Conservation (phyloP, 2,113 vertebrate genomes). For the Oenanthe oenanthe region DNA sequence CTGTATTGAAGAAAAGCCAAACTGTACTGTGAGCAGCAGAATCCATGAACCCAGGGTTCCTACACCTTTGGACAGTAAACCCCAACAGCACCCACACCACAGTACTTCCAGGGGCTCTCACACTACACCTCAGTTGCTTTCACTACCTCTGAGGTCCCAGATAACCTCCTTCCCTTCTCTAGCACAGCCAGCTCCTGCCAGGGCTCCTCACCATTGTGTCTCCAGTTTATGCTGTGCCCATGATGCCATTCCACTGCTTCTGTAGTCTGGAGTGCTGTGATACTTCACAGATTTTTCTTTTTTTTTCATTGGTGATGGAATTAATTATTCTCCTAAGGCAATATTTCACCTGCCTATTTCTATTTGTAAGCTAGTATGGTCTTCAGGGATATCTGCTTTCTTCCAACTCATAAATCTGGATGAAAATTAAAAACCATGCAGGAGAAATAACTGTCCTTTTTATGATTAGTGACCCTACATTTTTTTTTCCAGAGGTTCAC, state of each 20-base stretch:
- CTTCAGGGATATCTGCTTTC: background rate
- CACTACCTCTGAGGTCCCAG: background rate
- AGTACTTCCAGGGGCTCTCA: background rate
- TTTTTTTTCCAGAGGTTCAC: background rate
- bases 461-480: background rate
- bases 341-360: conserved; percentile 23
- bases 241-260: background rate
- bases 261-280: background rate
- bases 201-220: background rate
- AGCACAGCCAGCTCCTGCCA: background rate
- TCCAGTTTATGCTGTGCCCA: background rate
- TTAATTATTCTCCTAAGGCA: conserved; percentile 15
- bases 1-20: background rate
- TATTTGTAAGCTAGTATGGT: background rate
- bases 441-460: conserved; percentile 5
- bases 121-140: rapidly evolving
- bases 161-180: background rate
- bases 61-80: background rate
- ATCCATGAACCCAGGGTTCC: background rate
- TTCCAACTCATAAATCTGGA: background rate
- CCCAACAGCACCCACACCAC: background rate
- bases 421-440: conserved; percentile 3
- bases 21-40: background rate
- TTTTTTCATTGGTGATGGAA: conserved; percentile 9
- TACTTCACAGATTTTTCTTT: background rate